Evolutionary conservation across 2,888 invertebrate species (phyloP), one percentile per base, ranked within the genome.

Genomic region (Drosophila heteroneura): DNA sequence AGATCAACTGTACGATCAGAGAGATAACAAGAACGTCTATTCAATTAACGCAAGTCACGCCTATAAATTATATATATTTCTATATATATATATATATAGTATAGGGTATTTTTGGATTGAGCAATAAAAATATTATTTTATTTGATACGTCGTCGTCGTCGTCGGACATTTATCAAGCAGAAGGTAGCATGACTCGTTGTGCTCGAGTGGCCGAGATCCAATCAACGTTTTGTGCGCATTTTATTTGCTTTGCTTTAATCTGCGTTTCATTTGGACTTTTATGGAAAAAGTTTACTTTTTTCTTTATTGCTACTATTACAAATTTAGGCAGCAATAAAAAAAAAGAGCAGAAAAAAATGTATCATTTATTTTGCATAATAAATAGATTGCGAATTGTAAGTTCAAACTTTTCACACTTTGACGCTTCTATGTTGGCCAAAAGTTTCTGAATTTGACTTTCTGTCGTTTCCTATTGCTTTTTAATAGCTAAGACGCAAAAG

Each of bases 401-500:
- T 53, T 74, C 22, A 47, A 58, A 56, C 7, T 37, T 52, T 37
- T 70, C 67, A 64, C 39, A 37, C 32, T 64, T 65, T 60, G 22
- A 70, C 62, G 58, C 22, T 16, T 44, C 19, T 16, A 61, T 52
- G 51, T 52, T 64, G 58, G 53, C 35, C 51, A 56, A 58, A 59
- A 59, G 28, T 49, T 54, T 22, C 28, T 41, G 30, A 56, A 44
- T 65, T 65, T 65, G 28, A n/a, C 58, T 9, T 26, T 47, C 16
- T 59, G 37, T 30, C 28, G 19, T 47, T 54, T 41, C 19, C 41
- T 32, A 32, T 65, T 53, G 19, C 32, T 14, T 67, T 62, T 73
- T 67, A 56, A 71, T 59, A 61, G 60, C 70, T 79, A 57, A 83
- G 78, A 85, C 85, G 88, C 88, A 88, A 87, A 85, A 84, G 53